Evolutionary conservation across 2,888 invertebrate species (phyloP).

Genomic region (Acheta domesticus): DNA sequence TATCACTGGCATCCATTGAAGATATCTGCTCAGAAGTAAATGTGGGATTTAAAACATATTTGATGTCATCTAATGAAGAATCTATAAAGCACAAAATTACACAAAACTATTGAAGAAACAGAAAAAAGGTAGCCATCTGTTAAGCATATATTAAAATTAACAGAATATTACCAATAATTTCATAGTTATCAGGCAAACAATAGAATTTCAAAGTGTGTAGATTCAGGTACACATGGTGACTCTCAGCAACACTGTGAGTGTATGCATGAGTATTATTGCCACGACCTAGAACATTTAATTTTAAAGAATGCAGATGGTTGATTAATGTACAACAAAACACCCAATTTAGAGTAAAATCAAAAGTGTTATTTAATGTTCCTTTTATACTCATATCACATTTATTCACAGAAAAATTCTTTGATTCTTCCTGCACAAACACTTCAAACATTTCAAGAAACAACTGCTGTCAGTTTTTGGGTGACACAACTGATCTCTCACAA

Average conservation of each 20-base stretch:
- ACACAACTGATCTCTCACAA: too few relatives aligned
- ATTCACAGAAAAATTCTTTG: too few relatives aligned
- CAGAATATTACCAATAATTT: constrained; percentile 78
- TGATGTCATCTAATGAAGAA: constrained; percentile 96
- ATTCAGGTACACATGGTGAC: constrained; percentile 97
- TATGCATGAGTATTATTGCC: constrained; percentile 98
- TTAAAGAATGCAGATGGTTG: neutral
- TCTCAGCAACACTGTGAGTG: constrained; percentile 96
- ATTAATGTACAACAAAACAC: constrained; percentile 25
- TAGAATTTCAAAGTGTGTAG: constrained; percentile 95
- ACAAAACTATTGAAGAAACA: neutral
- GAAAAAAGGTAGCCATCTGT: neutral
- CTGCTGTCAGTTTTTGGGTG: too few relatives aligned
- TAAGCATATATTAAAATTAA: neutral
- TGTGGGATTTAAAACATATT: constrained; percentile 96
- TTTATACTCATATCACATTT: too few relatives aligned
- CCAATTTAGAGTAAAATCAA: constrained; percentile 11
- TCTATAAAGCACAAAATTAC: constrained; percentile 52
- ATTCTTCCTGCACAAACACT: too few relatives aligned
- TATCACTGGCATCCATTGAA: constrained; percentile 75
- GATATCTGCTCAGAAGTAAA: constrained; percentile 80
- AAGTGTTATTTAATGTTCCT: too few relatives aligned
- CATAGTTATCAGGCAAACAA: constrained; percentile 98
- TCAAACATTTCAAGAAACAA: too few relatives aligned
- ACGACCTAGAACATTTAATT: constrained; percentile 63